These are phyloP conservation scores for Propithecus deckenii DNA, from an alignment of 2,797 vertebrate species.

Conservation along the genomic window DNA sequence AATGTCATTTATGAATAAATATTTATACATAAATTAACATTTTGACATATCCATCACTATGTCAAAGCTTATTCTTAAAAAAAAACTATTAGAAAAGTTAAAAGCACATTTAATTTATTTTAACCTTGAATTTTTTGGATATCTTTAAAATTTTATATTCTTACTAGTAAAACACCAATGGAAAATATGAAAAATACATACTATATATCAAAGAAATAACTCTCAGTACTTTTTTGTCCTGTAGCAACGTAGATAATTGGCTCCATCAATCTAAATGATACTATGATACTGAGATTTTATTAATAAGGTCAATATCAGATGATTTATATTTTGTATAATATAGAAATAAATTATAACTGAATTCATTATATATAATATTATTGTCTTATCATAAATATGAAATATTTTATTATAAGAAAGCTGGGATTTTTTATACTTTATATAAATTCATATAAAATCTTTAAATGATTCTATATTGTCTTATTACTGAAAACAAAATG, in stretches of 20 bases:
- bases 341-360: slow-evolving; percentile 49
- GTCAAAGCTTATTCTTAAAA: neutral
- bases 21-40: neutral
- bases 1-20: neutral
- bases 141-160: neutral
- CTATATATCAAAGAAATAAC: slow-evolving; percentile 54
- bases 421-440: neutral
- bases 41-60: neutral
- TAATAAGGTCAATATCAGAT: slow-evolving; percentile 44
- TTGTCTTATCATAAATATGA: neutral
- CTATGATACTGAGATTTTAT: slow-evolving; percentile 48
- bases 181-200: slow-evolving; percentile 38
- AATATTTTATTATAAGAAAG: slow-evolving; percentile 30
- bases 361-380: neutral
- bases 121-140: neutral
- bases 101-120: neutral
- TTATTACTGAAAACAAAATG: neutral
- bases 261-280: slow-evolving; percentile 57
- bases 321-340: slow-evolving; percentile 38
- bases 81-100: neutral
- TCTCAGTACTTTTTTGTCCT: slow-evolving; percentile 24
- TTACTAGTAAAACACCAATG: neutral
- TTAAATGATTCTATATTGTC: neutral
- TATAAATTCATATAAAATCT: neutral
- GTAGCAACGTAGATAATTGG: slow-evolving; percentile 55